Conservation (phyloP, 2,797 vertebrate genomes). For the Channallabes apus region DNA sequence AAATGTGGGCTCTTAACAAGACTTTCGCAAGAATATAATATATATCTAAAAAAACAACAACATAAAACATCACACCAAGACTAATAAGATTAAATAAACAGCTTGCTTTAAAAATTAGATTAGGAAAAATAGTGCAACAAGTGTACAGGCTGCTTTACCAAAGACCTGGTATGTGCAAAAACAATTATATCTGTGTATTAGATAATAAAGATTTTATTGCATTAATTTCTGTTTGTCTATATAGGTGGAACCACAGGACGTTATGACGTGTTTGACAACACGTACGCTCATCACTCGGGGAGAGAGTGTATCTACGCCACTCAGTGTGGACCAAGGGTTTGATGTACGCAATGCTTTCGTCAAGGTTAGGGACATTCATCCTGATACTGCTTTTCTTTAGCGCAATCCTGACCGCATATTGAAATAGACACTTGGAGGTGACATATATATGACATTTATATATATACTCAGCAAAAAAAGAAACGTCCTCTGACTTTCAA, state of each 20-base stretch:
- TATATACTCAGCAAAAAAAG: too few species aligned
- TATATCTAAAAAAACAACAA: too few species aligned
- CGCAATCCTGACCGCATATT: not conserved
- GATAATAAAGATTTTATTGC: not conserved
- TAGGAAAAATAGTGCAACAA: not conserved
- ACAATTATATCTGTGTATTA: not conserved
- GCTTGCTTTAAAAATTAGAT: not conserved
- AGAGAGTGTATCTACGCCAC: constrained; percentile 92
- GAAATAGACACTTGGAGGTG: not conserved
- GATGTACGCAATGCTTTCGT: constrained; percentile 96
- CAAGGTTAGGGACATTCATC: constrained; percentile 73
- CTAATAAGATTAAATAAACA: not conserved
- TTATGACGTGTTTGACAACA: constrained; percentile 96
- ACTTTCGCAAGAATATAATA: not conserved
- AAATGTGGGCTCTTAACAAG: not conserved
- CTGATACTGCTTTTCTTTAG: not conserved
- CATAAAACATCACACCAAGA: not conserved
- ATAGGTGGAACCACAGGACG: constrained; percentile 86
- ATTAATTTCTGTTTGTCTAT: not conserved
- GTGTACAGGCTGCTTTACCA: not conserved
- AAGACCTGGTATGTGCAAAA: not conserved
- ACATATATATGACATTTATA: too few species aligned
- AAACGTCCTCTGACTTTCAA: too few species aligned
- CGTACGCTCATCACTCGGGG: constrained; percentile 94
- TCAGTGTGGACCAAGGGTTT: constrained; percentile 91